These are phyloP conservation scores for Sphinx pinastri DNA, from an alignment of 2,888 invertebrate species.

Conservation along the genomic window DNA sequence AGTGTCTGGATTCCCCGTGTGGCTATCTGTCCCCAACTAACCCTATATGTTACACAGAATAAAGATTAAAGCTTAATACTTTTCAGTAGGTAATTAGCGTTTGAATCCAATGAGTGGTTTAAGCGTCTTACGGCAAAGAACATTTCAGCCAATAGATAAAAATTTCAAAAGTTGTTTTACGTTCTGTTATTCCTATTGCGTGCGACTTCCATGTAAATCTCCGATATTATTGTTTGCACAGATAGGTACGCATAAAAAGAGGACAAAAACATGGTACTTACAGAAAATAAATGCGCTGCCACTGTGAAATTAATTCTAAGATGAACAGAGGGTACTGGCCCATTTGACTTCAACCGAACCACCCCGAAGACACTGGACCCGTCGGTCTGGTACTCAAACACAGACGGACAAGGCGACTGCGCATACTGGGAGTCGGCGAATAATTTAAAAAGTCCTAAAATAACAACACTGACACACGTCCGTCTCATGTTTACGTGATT, in stretches of 20 bases:
- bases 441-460: constrained; percentile 47
- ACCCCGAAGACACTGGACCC: constrained; percentile 54
- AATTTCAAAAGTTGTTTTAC: too few species aligned
- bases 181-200: too few species aligned
- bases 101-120: too few species aligned
- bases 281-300: constrained; percentile 52
- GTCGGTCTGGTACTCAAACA: constrained; percentile 62
- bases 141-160: too few species aligned
- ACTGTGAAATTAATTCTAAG: constrained; percentile 61
- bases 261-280: constrained; percentile 48
- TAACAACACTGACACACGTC: constrained; percentile 38
- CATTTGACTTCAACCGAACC: constrained; percentile 52
- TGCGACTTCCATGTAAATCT: too few species aligned
- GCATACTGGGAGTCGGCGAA: constrained; percentile 50
- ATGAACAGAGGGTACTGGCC: constrained; percentile 50
- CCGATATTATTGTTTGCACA: too few species aligned
- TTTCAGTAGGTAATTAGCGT: too few species aligned
- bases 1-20: too few species aligned
- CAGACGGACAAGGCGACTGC: constrained; percentile 63
- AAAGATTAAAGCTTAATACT: too few species aligned
- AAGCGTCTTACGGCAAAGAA: too few species aligned
- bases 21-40: too few species aligned
- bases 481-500: constrained; percentile 45
- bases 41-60: too few species aligned
- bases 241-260: not conserved